Evolutionary conservation across 2,888 invertebrate genomes (phyloP).

Genomic region (Anthoptus insignis): DNA sequence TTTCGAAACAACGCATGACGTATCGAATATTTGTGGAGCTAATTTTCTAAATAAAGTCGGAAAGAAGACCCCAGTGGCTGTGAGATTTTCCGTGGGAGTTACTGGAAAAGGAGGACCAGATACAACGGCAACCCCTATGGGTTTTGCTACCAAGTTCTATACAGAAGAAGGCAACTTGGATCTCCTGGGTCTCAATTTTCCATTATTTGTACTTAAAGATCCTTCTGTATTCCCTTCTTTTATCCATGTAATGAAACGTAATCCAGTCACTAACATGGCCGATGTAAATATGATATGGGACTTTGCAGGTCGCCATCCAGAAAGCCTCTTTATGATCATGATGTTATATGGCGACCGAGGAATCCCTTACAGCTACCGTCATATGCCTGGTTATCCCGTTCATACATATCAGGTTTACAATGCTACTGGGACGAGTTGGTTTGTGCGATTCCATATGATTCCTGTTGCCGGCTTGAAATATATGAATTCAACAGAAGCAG

Average conservation of each 20-base stretch:
- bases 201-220: conserved; percentile 89
- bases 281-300: conserved; percentile 79
- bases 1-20: conserved; percentile 94
- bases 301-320: conserved; percentile 81
- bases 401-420: conserved; percentile 18
- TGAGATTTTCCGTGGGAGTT: conserved; percentile 93
- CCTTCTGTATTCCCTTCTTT: conserved; percentile 82
- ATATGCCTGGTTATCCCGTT: conserved; percentile 97
- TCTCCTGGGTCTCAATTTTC: conserved; percentile 95
- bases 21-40: conserved; percentile 91
- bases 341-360: conserved; percentile 94
- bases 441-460: conserved; percentile 13
- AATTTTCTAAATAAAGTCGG: conserved; percentile 91
- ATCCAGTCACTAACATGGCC: conserved; percentile 80
- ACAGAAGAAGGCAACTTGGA: conserved; percentile 97
- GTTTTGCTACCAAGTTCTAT: conserved; percentile 97
- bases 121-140: conserved; percentile 94
- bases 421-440: background rate
- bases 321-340: conserved; percentile 89
- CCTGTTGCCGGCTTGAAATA: conserved; percentile 16
- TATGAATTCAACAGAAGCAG: background rate
- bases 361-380: conserved; percentile 94
- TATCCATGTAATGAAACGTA: conserved; percentile 84
- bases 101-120: conserved; percentile 96
- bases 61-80: conserved; percentile 91